Percentiles rank a stretch among this genome's conserved stretches.
These are phyloP conservation scores for Drosophila guanche DNA, from an alignment of 1,140 invertebrate species.

Conservation along the genomic window DNA sequence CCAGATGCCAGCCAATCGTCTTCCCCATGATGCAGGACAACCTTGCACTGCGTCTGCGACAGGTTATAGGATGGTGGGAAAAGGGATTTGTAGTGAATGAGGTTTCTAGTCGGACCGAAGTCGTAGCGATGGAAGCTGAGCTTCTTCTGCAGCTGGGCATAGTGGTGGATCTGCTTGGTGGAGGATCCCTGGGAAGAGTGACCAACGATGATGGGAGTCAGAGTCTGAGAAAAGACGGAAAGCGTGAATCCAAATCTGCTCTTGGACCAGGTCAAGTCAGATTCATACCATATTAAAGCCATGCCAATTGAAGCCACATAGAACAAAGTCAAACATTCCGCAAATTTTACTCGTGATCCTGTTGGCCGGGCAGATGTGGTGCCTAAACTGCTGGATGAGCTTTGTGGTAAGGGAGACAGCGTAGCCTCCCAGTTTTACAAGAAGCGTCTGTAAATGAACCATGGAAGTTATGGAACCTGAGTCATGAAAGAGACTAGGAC, in stretches of 20 bases:
- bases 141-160: conserved; percentile 39
- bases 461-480: neutral
- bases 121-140: conserved; percentile 29
- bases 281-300: conserved; percentile 40
- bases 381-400: conserved; percentile 35
- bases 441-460: conserved; percentile 20
- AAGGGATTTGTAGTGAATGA: neutral
- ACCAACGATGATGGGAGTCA: conserved; percentile 35
- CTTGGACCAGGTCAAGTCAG: neutral
- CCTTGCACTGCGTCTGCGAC: conserved; percentile 7
- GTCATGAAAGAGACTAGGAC: conserved; percentile 5
- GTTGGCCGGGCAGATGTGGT: conserved; percentile 32
- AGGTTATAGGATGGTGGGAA: conserved; percentile 43
- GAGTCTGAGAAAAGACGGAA: conserved; percentile 14
- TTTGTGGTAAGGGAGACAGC: conserved; percentile 20
- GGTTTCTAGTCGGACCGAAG: conserved; percentile 24
- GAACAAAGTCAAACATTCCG: conserved; percentile 47
- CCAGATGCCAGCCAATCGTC: conserved; percentile 42
- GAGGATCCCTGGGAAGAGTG: conserved; percentile 57
- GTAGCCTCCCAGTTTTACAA: conserved; percentile 46
- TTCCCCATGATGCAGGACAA: conserved; percentile 37
- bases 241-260: neutral
- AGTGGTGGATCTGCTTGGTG: conserved; percentile 39
- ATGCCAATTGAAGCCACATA: conserved; percentile 56
- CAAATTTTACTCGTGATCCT: conserved; percentile 35